Evolutionary conservation across 2,888 invertebrate species (phyloP), one percentile per base, ranked within the genome.

Genomic region (Punctoribates punctum): DNA sequence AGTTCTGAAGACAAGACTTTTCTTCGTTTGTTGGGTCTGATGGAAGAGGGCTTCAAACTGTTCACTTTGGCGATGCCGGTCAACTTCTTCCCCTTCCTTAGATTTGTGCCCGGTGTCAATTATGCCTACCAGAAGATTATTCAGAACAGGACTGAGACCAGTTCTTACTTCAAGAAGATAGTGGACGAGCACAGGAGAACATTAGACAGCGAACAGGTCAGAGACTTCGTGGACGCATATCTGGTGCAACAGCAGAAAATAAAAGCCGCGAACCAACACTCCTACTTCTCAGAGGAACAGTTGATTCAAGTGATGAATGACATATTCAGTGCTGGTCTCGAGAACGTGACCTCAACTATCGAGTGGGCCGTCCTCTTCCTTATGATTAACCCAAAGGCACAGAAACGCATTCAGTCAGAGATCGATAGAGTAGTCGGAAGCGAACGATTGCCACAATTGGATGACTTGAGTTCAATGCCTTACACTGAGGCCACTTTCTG

Each of bases 251-350:
- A 94, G 80, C 73, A 79, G 25, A 89, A 91, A 83, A 75, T 73
- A 6, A 90, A 90, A 81, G 85, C 86, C 74, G 86, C 87, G 80
- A 92, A 93, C 17, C 89, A 91, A 82, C 87, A 87, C 79, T 91
- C 92, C 11, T 78, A 75, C 75, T 86, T 81, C 85, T 85, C 78
- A 92, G 94, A 94, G 86, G 88, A 92, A 75, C 95, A 95, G 85
- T 88, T 95, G 82, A 92, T 93, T 81, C 95, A 95, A 86, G 91
- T 94, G 76, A 89, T 95, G 81, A 93, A 92, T 20, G 95, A 95
- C 83, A 86, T 95, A 54, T 94, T 94, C 85, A 92, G 93, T 15
- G 94, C 94, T 74, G 94, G 94, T 29, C 92, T 94, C 91, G 95
- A 95, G 84, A 94, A 94, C 0, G 93, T 94, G 78, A 94, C 94